Conservation (phyloP, 64 coral and sea anemone species). For the Montipora capricornis region DNA sequence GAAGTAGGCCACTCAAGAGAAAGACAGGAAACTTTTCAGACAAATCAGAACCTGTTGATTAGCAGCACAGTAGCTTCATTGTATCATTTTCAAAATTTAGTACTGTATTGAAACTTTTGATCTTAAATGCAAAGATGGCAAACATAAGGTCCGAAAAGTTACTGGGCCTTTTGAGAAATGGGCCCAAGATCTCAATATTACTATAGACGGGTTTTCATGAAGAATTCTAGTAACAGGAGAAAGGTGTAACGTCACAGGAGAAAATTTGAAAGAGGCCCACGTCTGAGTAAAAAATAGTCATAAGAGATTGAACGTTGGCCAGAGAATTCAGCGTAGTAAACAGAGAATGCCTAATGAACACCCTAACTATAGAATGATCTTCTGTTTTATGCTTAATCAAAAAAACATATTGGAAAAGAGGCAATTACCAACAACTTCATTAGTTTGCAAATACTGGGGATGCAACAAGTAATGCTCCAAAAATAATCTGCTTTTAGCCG, state of each 20-base stretch:
- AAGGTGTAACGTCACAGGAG: no score
- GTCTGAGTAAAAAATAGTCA: neutral
- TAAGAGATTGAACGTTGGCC: neutral
- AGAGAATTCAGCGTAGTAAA: neutral
- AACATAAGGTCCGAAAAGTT: neutral
- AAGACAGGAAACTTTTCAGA: conserved; percentile 2
- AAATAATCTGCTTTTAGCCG: no score
- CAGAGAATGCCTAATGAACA: no score
- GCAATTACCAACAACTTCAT: no score
- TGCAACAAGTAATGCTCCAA: no score
- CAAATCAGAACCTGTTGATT: conserved; percentile 11
- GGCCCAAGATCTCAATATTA: neutral
- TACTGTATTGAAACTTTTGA: conserved; percentile 1
- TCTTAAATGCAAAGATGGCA: neutral
- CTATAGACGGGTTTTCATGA: neutral
- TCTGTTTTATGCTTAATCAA: no score
- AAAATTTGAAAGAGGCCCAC: neutral
- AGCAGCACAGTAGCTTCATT: neutral
- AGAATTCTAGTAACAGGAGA: no score
- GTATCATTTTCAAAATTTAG: neutral
- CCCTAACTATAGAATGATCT: no score
- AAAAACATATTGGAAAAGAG: no score
- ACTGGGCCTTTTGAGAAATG: neutral
- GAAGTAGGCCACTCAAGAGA: neutral
- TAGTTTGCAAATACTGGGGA: no score